These are phyloP conservation scores for Bugula neritina DNA, from an alignment of 2,888 invertebrate species.

Conservation along the genomic window DNA sequence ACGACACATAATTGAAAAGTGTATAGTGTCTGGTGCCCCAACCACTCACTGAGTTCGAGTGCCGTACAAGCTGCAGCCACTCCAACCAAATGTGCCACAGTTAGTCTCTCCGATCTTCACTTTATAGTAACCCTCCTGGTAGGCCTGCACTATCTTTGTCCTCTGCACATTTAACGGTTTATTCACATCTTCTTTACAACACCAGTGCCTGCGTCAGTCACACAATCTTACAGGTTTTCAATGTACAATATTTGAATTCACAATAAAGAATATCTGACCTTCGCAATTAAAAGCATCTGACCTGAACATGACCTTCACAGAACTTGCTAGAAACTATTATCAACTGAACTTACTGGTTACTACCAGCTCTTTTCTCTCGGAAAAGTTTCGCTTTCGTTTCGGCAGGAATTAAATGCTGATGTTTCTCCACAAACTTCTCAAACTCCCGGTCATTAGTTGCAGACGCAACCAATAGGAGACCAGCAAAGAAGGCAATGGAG, in stretches of 20 bases:
- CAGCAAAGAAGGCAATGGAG: neutral
- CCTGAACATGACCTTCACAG: no score
- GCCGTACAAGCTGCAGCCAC: neutral
- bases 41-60: constrained; percentile 21
- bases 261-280: no score
- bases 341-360: constrained; percentile 11
- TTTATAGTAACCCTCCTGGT: constrained; percentile 14
- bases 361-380: constrained; percentile 20
- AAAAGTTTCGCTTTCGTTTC: constrained; percentile 7
- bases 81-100: constrained; percentile 21
- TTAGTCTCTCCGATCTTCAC: neutral
- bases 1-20: no score
- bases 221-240: no score
- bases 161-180: constrained; percentile 9
- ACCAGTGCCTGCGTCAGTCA: constrained; percentile 22
- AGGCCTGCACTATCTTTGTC: constrained; percentile 14
- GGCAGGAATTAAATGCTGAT: constrained; percentile 23
- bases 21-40: no score
- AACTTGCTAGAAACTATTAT: no score
- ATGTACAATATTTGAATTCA: no score
- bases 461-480: neutral
- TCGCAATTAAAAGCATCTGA: no score
- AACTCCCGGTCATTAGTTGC: constrained; percentile 10
- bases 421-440: neutral
- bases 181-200: constrained; percentile 21